phyloP scores from a whole-genome alignment of 2,113 vertebrate genomes.

The Ranitomeya imitator region DNA sequence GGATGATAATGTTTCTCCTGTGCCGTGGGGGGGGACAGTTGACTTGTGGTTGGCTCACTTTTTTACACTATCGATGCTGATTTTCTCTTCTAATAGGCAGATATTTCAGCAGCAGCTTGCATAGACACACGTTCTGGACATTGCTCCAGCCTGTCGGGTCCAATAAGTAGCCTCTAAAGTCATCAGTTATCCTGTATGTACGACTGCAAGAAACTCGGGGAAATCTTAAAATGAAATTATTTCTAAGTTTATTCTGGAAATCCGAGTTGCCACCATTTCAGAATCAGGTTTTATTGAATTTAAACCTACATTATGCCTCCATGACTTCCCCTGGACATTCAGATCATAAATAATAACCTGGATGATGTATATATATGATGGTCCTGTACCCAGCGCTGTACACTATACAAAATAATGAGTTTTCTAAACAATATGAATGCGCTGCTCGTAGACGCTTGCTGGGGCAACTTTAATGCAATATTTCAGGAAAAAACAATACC shows the following conservation, averaged over 20 bases:
- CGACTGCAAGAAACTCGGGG: neutral
- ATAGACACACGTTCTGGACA: too few relatives aligned
- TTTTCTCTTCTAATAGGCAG: too few relatives aligned
- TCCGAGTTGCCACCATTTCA: neutral
- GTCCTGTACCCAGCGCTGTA: neutral
- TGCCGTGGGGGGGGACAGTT: too few relatives aligned
- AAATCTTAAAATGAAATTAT: neutral
- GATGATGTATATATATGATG: slow-evolving; percentile 3
- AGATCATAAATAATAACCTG: neutral
- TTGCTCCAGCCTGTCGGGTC: neutral
- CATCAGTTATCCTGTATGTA: neutral
- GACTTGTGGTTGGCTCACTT: too few relatives aligned
- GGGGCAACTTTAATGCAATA: slow-evolving; percentile 1
- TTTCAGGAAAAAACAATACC: slow-evolving; percentile 5
- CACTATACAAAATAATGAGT: neutral
- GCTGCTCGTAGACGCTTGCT: neutral
- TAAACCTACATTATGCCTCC: neutral
- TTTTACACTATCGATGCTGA: too few relatives aligned
- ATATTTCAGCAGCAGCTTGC: too few relatives aligned
- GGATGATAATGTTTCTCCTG: too few relatives aligned
- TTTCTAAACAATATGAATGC: neutral
- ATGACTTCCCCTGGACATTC: neutral
- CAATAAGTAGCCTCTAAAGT: neutral
- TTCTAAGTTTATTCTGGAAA: neutral
- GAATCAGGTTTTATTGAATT: neutral